phyloP scores from a whole-genome alignment of 2,113 vertebrate species.

The Cheilinus undulatus region DNA sequence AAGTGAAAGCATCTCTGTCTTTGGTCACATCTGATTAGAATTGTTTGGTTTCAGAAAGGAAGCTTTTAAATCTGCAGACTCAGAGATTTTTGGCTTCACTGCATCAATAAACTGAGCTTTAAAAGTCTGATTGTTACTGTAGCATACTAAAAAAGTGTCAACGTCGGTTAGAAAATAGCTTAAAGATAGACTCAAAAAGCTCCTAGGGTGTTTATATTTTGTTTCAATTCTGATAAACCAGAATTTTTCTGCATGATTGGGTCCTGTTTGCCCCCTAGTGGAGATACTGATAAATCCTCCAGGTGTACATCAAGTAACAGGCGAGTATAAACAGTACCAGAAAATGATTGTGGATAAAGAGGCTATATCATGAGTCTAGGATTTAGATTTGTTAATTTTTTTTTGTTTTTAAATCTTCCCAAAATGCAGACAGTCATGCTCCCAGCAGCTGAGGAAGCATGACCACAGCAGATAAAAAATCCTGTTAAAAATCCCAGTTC shows the following conservation, averaged over 20 bases:
- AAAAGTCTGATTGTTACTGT: no score
- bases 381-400: not conserved
- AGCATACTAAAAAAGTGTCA: not conserved
- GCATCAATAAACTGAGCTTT: no score
- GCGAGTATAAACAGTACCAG: not conserved
- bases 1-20: not conserved
- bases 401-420: not conserved
- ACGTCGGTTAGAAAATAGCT: not conserved
- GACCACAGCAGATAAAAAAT: not conserved
- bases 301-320: not conserved
- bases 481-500: not conserved
- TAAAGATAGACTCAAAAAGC: not conserved
- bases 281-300: not conserved
- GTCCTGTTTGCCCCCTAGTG: not conserved
- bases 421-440: not conserved
- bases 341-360: not conserved
- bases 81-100: not conserved
- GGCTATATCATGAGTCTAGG: not conserved
- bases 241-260: not conserved
- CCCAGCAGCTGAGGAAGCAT: not conserved
- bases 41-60: slow-evolving; percentile 16
- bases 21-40: slow-evolving; percentile 6
- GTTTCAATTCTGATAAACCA: not conserved
- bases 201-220: not conserved
- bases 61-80: not conserved